A percentile compares a stretch with the other conserved stretches of the same genome.
Conservation (phyloP, 2,797 vertebrate genomes). For the Coccyzus lansbergi region DNA sequence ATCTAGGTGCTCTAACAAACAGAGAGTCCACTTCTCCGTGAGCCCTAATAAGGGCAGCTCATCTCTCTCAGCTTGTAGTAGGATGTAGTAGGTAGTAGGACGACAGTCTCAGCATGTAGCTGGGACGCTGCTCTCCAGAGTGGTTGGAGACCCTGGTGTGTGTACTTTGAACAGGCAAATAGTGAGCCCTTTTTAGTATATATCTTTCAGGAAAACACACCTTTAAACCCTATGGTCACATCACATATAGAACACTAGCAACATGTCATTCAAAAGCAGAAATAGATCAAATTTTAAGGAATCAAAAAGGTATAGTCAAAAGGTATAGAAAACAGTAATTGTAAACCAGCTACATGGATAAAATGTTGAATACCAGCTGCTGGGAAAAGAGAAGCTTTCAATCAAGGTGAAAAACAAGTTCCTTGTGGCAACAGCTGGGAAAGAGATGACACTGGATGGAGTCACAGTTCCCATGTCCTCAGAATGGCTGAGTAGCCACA, state of each 20-base stretch:
- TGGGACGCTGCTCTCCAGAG: background rate
- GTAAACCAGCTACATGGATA: background rate
- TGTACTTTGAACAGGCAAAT: background rate
- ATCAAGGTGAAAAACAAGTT: background rate
- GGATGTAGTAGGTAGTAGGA: background rate
- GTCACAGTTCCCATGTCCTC: rapidly evolving
- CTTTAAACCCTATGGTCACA: background rate
- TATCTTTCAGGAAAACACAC: background rate
- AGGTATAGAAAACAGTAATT: background rate
- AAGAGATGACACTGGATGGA: background rate
- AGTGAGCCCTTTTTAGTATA: background rate
- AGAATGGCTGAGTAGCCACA: background rate
- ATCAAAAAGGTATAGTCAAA: background rate
- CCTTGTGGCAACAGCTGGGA: background rate
- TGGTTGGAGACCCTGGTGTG: background rate
- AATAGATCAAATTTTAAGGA: background rate
- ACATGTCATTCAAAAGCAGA: background rate
- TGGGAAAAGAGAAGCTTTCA: background rate
- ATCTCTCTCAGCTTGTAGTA: background rate
- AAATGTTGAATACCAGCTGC: background rate
- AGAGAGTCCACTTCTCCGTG: background rate
- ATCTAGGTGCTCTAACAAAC: background rate
- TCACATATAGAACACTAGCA: background rate
- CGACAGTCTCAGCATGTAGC: background rate
- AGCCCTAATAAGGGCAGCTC: background rate